Percentiles rank a stretch among this genome's conserved stretches.
These are phyloP conservation scores for Leucania comma DNA, from an alignment of 2,888 invertebrate species.

Conservation along the genomic window DNA sequence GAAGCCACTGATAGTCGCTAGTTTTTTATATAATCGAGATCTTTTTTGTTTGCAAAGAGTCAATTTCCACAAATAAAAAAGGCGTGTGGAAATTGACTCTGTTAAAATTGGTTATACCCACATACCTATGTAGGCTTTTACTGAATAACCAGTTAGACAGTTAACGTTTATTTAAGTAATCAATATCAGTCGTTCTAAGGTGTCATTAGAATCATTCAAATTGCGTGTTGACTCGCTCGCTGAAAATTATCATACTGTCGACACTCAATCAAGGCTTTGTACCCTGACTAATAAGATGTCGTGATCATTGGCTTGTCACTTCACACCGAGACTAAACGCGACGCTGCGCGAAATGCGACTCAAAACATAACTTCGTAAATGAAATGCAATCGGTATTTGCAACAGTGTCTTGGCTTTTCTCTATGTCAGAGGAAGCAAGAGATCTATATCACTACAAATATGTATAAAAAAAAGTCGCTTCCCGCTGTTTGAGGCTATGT, in stretches of 20 bases:
- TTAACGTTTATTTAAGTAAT: conserved; percentile 16
- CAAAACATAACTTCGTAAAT: too few relatives aligned
- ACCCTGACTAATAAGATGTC: conserved; percentile 10
- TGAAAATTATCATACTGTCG: conserved; percentile 36
- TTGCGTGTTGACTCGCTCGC: conserved; percentile 19
- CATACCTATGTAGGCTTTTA: too few relatives aligned
- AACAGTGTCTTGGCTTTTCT: too few relatives aligned
- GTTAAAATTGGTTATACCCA: background rate
- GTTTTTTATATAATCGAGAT: background rate
- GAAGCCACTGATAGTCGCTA: too few relatives aligned
- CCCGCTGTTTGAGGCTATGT: too few relatives aligned
- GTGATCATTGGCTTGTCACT: background rate
- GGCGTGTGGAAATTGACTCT: background rate
- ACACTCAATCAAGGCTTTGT: conserved; percentile 12
- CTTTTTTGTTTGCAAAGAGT: background rate
- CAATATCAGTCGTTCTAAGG: conserved; percentile 14
- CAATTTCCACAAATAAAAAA: too few relatives aligned
- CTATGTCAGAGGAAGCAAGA: too few relatives aligned
- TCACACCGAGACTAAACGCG: too few relatives aligned
- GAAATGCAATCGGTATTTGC: too few relatives aligned
- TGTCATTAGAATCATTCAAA: conserved; percentile 36
- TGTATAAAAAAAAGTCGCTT: too few relatives aligned
- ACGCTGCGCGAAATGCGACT: too few relatives aligned
- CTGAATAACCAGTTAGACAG: background rate
- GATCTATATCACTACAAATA: too few relatives aligned